Evolutionary conservation across 2,797 vertebrate species (phyloP).

Genomic region (Oryzias dopingdopingensis): DNA sequence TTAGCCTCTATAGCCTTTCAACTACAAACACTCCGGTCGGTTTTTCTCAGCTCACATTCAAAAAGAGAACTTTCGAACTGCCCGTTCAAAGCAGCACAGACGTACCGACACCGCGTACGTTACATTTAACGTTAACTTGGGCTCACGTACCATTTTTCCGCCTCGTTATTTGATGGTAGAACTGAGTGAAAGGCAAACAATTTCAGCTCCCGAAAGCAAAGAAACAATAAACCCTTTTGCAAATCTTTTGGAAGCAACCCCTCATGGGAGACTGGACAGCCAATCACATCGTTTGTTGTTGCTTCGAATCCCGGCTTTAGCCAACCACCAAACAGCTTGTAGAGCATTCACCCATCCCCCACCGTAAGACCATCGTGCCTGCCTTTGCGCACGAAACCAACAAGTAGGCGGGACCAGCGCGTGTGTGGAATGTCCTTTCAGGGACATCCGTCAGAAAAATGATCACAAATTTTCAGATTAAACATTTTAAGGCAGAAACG

Average conservation of each 20-base stretch:
- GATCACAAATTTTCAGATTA: not conserved
- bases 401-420: conserved; percentile 67
- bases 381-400: conserved; percentile 75
- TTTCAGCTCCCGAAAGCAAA: conserved; percentile 75
- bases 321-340: conserved; percentile 67
- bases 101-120: accelerated
- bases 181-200: conserved; percentile 62
- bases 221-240: conserved; percentile 82
- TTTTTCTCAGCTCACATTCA: conserved; percentile 26
- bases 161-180: conserved; percentile 62
- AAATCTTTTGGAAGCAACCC: conserved; percentile 65
- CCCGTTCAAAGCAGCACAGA: not conserved
- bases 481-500: no score
- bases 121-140: not conserved
- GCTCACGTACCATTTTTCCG: conserved; percentile 76
- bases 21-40: conserved; percentile 39
- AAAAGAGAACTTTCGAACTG: conserved; percentile 26
- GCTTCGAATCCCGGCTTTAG: conserved; percentile 62
- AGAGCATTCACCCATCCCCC: conserved; percentile 74
- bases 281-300: conserved; percentile 69
- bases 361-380: conserved; percentile 46
- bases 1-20: conserved; percentile 47
- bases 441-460: conserved; percentile 37
- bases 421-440: conserved; percentile 54
- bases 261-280: conserved; percentile 51